phyloP scores from a whole-genome alignment of 2,797 vertebrate genomes.

The Sphenodon punctatus region DNA sequence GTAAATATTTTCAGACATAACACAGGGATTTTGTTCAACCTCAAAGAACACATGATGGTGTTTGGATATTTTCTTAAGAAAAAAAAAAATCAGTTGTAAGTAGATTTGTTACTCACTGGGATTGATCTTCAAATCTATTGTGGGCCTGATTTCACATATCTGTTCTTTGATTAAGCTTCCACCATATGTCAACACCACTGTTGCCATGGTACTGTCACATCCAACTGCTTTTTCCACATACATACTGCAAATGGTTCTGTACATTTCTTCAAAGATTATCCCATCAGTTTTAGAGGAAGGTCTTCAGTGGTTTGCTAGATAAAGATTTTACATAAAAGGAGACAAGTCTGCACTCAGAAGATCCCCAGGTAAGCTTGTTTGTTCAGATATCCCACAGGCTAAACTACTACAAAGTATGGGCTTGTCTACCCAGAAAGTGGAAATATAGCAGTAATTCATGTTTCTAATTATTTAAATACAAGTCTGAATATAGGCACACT shows the following conservation, averaged over 20 bases:
- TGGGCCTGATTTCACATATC: slow-evolving; percentile 1
- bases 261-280: slow-evolving; percentile 12
- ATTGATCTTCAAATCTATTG: slow-evolving; percentile 2
- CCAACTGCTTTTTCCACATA: neutral
- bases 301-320: neutral
- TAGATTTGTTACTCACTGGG: neutral
- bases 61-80: neutral
- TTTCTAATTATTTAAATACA: too few species aligned
- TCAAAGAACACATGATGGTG: neutral
- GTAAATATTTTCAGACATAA: neutral
- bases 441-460: too few species aligned
- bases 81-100: slow-evolving; percentile 9
- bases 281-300: neutral
- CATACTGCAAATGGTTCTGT: neutral
- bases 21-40: neutral
- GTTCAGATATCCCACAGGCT: neutral
- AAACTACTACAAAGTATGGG: neutral
- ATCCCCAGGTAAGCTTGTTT: neutral
- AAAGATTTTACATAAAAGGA: slow-evolving; percentile 30
- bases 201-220: slow-evolving; percentile 35
- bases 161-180: neutral
- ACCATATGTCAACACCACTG: slow-evolving; percentile 4
- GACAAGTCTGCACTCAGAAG: neutral
- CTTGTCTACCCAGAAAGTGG: too few species aligned
- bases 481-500: too few species aligned